Evolutionary conservation across 2,888 invertebrate species (phyloP).

Genomic region (Embidobia sp.): DNA sequence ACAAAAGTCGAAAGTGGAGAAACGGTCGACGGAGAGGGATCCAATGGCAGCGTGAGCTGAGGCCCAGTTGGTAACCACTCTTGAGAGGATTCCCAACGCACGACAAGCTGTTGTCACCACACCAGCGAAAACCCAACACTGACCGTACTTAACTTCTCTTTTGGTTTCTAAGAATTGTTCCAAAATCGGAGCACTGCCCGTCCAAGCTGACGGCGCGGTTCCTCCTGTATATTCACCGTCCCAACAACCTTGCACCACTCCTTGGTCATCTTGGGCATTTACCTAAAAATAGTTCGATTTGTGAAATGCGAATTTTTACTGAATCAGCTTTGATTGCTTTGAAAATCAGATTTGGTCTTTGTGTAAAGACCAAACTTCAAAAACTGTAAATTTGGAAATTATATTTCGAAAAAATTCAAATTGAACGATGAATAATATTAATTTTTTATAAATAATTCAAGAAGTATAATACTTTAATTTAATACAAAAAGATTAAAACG

Average conservation of each 20-base stretch:
- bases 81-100: constrained; percentile 90
- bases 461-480: no score
- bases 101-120: constrained; percentile 91
- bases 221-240: constrained; percentile 89
- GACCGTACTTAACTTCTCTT: constrained; percentile 89
- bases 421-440: no score
- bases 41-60: constrained; percentile 93
- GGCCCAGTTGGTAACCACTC: constrained; percentile 91
- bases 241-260: constrained; percentile 89
- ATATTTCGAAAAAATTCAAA: no score
- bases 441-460: no score
- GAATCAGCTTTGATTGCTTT: no score
- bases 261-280: constrained; percentile 88
- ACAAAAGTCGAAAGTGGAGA: constrained; percentile 86
- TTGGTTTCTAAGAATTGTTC: constrained; percentile 86
- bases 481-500: no score
- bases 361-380: no score
- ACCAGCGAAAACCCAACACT: constrained; percentile 94
- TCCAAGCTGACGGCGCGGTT: constrained; percentile 90
- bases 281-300: constrained; percentile 79
- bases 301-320: no score
- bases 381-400: no score
- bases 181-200: constrained; percentile 90
- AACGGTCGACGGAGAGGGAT: constrained; percentile 90
- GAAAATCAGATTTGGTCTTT: no score